Evolutionary conservation across 2,797 vertebrate genomes (phyloP), one percentile per base, ranked within the genome.

Genomic region (Sebastes variabilis): DNA sequence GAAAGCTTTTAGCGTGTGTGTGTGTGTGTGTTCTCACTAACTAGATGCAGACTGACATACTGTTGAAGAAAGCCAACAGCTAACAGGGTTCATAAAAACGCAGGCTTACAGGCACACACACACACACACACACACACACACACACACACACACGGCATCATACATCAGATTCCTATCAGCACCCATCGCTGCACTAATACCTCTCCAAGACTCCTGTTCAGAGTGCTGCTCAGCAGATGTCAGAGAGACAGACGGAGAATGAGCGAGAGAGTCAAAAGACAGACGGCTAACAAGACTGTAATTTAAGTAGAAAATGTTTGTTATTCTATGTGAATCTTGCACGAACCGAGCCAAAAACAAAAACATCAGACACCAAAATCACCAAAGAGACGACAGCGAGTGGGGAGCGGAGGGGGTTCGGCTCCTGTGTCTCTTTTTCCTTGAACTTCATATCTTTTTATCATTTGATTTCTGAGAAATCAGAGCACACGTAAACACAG

Each of bases 11-110:
- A 77, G 81, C 66, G 73, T 77, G 66, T 87, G 76, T 72, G 49
- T 79, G 72, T 66, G 79, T 86, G 78, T 68, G 72, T 71, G 75
- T 71, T 74, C 81, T 70, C 34, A 29, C 89, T 93, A 94, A 94
- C 83, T 89, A 93, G 91, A 91, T 75, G 42, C 92, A 94, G 90
- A 85, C 87, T 84, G 88, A 90, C 84, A 85, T 72, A 74, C 77
- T 87, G 76, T 30, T 89, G 77, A 81, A 77, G 73, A 80, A 84
- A 84, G 91, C 89, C 90, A 96, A 96, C 93, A 95, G 93, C 93
- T 95, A 96, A 96, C 94, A 95, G 95, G 94, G 94, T 95, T 95
- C 95, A 96, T 94, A 95, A 95, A 94, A 88, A 84, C 87, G 82
- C 27, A 84, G 93, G 86, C 87, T 66, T 62, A 89, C 52, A 75